A percentile compares a stretch with the other conserved stretches of the same genome.
These are phyloP conservation scores for Liparis tanakae DNA, from an alignment of 2,797 vertebrate genomes.

Conservation along the genomic window DNA sequence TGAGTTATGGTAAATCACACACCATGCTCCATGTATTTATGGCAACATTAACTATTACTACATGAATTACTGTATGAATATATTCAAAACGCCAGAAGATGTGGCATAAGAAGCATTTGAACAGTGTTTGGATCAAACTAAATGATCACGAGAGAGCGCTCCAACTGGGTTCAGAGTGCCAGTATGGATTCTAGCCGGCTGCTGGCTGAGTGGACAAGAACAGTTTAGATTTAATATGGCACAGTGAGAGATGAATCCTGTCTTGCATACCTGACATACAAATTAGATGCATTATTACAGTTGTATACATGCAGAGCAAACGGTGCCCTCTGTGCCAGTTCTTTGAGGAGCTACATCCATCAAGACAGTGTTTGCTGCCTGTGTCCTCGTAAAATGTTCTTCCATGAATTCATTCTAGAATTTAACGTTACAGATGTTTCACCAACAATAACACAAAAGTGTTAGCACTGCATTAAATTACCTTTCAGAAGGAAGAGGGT, in stretches of 20 bases:
- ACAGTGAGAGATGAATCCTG: slow-evolving; percentile 47
- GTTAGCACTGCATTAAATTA: background rate
- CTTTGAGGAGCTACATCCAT: slow-evolving; percentile 39
- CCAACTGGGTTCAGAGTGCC: background rate
- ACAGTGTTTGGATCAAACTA: slow-evolving; percentile 10
- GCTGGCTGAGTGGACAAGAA: slow-evolving; percentile 25
- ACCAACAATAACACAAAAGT: background rate
- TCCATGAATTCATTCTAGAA: slow-evolving; percentile 9
- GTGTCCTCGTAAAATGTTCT: background rate
- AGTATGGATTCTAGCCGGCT: slow-evolving; percentile 22
- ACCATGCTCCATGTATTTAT: background rate
- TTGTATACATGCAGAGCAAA: slow-evolving; percentile 34
- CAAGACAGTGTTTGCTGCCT: slow-evolving; percentile 21
- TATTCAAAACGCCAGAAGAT: background rate
- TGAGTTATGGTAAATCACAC: background rate
- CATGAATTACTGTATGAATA: too few relatives aligned
- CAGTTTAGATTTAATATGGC: slow-evolving; percentile 49
- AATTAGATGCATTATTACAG: slow-evolving; percentile 57
- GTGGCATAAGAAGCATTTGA: background rate
- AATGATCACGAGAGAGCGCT: background rate
- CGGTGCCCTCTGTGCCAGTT: slow-evolving; percentile 51
- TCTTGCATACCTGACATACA: slow-evolving; percentile 32
- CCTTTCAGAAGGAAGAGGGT: slow-evolving; percentile 13
- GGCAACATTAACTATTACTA: too few relatives aligned
- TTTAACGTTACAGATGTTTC: background rate